Evolutionary conservation across 2,113 vertebrate species (phyloP).

Genomic region (Noctilio leporinus): DNA sequence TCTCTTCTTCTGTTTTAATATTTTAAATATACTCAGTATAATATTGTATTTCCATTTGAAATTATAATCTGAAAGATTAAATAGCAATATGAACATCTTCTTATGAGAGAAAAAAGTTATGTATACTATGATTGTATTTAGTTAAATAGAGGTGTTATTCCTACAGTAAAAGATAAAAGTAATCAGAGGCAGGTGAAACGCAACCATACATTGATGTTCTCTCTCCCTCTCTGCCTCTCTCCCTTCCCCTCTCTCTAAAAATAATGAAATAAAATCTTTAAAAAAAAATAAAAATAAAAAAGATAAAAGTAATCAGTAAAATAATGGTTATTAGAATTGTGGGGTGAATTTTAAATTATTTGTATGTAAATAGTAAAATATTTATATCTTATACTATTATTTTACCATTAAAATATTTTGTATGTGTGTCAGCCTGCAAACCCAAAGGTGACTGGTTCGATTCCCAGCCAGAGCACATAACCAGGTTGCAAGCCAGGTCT

Average conservation of each 20-base stretch:
- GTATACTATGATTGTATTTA: neutral
- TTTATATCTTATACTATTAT: neutral
- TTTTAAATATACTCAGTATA: neutral
- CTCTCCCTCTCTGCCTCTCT: too few species aligned
- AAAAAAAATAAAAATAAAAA: too few species aligned
- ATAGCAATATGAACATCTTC: neutral
- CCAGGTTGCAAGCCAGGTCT: too few species aligned
- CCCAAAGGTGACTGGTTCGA: too few species aligned
- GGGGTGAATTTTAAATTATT: neutral
- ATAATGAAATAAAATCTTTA: too few species aligned
- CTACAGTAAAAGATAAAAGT: neutral
- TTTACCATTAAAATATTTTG: neutral
- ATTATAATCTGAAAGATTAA: slow-evolving; percentile 6
- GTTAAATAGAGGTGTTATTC: neutral
- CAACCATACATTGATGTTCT: too few species aligned
- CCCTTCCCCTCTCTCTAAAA: too few species aligned
- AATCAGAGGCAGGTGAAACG: too few species aligned
- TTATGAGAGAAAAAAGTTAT: neutral
- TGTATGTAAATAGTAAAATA: neutral
- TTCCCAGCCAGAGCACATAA: too few species aligned
- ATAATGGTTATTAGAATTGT: neutral
- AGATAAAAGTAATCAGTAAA: neutral
- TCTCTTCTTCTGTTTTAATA: neutral
- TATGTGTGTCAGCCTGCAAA: too few species aligned
- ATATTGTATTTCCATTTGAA: neutral